Conservation (phyloP, 2,888 invertebrate species). For the Mesorhabditis sp. region DNA sequence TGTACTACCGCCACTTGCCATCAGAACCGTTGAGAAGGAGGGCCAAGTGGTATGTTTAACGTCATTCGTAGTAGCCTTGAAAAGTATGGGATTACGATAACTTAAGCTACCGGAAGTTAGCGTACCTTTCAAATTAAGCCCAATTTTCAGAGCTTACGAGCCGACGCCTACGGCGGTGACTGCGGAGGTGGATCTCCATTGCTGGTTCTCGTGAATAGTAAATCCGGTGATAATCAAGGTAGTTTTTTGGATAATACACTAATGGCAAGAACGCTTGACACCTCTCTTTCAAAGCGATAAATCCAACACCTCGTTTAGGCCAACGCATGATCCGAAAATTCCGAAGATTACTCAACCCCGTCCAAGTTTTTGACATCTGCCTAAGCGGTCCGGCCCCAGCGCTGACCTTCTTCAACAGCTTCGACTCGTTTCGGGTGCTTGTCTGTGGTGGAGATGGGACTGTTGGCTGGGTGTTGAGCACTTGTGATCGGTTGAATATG, state of each 20-base stretch:
- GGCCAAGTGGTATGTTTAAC: conserved; percentile 16
- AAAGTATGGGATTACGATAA: too few species aligned
- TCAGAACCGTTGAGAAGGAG: conserved; percentile 59
- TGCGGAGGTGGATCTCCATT: conserved; percentile 67
- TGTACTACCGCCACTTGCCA: conserved; percentile 86
- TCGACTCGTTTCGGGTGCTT: conserved; percentile 89
- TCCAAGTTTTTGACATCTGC: conserved; percentile 94
- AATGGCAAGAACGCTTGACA: too few species aligned
- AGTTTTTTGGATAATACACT: too few species aligned
- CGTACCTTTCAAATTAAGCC: neutral
- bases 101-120: too few species aligned
- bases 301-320: conserved; percentile 57
- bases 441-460: conserved; percentile 97
- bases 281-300: too few species aligned
- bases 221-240: conserved; percentile 92
- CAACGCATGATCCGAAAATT: conserved; percentile 89
- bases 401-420: conserved; percentile 84
- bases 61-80: too few species aligned
- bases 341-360: conserved; percentile 85
- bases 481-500: conserved; percentile 89
- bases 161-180: conserved; percentile 19
- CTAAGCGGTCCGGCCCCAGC: conserved; percentile 78
- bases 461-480: conserved; percentile 93
- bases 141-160: neutral
- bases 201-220: conserved; percentile 93